These are phyloP conservation scores for Nasonia longicornis DNA, from an alignment of 1,140 invertebrate genomes.

Conservation along the genomic window DNA sequence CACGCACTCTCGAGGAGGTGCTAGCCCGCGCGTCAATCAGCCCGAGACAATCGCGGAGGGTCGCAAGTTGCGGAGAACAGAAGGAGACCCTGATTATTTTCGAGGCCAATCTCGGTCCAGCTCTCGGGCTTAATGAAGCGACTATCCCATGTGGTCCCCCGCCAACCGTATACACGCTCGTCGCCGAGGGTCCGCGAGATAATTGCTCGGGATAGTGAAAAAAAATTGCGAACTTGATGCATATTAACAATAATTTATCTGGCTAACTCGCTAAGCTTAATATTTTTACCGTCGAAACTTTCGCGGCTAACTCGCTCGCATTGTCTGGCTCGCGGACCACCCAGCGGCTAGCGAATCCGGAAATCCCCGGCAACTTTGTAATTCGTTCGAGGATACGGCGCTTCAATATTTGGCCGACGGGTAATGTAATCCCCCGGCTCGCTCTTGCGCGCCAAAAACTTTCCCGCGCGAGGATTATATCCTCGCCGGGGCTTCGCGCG, in stretches of 20 bases:
- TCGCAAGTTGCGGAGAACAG: neutral
- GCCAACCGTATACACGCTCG: neutral
- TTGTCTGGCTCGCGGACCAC: too few relatives aligned
- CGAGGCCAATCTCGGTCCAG: conserved; percentile 30
- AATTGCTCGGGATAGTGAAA: neutral
- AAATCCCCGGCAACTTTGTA: neutral
- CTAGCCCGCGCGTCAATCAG: conserved; percentile 23
- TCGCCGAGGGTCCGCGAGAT: neutral
- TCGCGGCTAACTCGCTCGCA: neutral
- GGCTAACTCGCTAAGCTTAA: too few relatives aligned
- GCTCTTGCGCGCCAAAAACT: neutral
- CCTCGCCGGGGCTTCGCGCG: neutral
- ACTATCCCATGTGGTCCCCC: neutral
- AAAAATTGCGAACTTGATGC: neutral
- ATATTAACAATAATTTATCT: neutral
- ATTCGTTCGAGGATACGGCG: neutral
- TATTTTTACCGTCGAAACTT: too few relatives aligned
- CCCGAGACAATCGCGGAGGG: conserved; percentile 7
- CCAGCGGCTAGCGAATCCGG: neutral
- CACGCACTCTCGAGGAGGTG: conserved; percentile 13
- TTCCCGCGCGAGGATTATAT: neutral
- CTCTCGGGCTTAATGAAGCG: conserved; percentile 33
- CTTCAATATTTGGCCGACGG: conserved; percentile 3
- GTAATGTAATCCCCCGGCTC: conserved; percentile 15
- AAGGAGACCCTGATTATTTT: conserved; percentile 42